Evolutionary conservation across 2,888 invertebrate genomes (phyloP), one percentile per base, ranked within the genome.

Genomic region (Ophioninae sp.): DNA sequence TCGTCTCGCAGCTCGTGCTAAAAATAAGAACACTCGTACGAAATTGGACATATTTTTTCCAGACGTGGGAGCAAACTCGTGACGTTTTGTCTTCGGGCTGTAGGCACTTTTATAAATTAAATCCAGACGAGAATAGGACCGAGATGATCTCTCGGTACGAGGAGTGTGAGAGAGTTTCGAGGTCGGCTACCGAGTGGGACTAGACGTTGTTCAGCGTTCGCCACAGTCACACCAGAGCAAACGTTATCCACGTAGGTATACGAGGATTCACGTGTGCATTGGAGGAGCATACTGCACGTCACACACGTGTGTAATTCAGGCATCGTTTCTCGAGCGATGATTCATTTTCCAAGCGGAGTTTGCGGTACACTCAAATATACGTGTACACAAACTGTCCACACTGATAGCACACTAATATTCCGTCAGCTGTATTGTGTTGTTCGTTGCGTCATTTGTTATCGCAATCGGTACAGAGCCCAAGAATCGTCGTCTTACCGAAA

Each of bases 371-470:
- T 39, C 58, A 10, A 9, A 0, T 10, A 44, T 7, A 64, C 44
- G 8, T 30, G 30, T 6, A 13, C 22, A 41, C 13, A 6, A 64
- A 20, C n/a, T n/a, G 30, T 56, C 10, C 22, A 44, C 22, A 22
- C 17, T 7, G 9, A 75, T 61, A 69, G 17, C 17, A 22, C 59
- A 74, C 83, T 86, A 85, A 86, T 83, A 84, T 85, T 88, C 85
- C 85, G 85, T 84, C 81, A 74, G 69, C 71, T 84, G 74, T 72
- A 73, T 23, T 80, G 1, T 30, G 69, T 69, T 75, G 67, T 23
- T 81, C 86, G 81, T 86, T 88, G 85, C 87, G 85, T 88, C 88
- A 88, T 71, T 82, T 79, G 81, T 82, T 87, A 86, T 85, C 85
- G 86, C 87, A 88, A 88, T 87, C 73, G 61, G 44, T 23, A 77